Percentiles rank a stretch among this genome's conserved stretches.
Evolutionary conservation across 1,140 invertebrate genomes (phyloP).

Genomic region (Habropoda laboriosa): DNA sequence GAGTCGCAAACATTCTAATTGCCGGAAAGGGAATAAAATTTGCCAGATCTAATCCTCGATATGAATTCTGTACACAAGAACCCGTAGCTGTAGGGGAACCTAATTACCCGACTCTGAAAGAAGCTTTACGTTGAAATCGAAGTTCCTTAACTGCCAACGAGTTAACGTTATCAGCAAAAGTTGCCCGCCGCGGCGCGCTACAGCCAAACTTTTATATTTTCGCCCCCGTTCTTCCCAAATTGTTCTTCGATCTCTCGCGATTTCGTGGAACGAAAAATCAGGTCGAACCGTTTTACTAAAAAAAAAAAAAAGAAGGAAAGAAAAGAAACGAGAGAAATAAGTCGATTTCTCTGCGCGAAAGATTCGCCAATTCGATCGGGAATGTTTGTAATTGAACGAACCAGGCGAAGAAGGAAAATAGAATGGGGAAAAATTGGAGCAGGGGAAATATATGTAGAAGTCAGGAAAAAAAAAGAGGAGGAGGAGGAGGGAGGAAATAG

Average conservation of each 20-base stretch:
- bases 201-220: background rate
- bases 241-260: background rate
- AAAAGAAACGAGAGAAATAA: background rate
- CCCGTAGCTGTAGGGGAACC: no score
- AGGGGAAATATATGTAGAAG: no score
- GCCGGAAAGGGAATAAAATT: no score
- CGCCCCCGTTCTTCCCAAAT: background rate
- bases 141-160: background rate
- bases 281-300: background rate
- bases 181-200: background rate
- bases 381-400: constrained; percentile 14
- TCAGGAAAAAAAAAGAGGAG: background rate
- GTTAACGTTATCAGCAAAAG: constrained; percentile 10
- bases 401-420: background rate
- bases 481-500: background rate
- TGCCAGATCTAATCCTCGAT: no score
- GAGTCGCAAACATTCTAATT: no score
- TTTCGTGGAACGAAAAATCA: background rate
- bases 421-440: no score
- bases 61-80: no score
- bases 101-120: background rate
- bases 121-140: background rate
- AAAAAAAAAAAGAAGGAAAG: no score
- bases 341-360: background rate
- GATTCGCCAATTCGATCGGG: background rate